Conservation (phyloP, 35 echinoderm and acorn worm genomes). For the Diadema setosum region DNA sequence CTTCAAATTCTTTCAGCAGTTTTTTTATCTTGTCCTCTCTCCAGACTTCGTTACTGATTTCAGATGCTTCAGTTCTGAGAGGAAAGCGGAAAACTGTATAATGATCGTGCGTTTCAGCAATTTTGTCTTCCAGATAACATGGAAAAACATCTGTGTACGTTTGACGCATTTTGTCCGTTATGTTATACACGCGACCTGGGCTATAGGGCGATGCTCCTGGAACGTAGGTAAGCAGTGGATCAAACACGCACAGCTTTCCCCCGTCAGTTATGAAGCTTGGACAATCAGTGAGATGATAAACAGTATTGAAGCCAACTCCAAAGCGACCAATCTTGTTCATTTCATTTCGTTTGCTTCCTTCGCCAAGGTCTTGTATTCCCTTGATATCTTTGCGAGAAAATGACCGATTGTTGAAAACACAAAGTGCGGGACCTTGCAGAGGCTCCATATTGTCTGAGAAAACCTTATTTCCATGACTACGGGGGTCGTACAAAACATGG, state of each 20-base stretch:
- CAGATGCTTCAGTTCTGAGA: neutral
- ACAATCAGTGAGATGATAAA: conserved; percentile 87
- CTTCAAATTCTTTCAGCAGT: conserved; percentile 36
- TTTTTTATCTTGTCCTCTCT: neutral
- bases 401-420: conserved; percentile 73
- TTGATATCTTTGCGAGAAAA: conserved; percentile 71
- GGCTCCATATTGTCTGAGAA: conserved; percentile 43
- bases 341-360: conserved; percentile 50
- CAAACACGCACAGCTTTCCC: conserved; percentile 64
- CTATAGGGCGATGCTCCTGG: conserved; percentile 6
- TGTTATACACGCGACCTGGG: conserved; percentile 56
- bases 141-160: conserved; percentile 13
- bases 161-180: too few species aligned
- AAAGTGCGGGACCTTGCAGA: conserved; percentile 73
- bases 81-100: conserved; percentile 63
- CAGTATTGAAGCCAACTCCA: conserved; percentile 90
- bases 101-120: neutral
- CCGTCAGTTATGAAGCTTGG: conserved; percentile 68
- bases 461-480: conserved; percentile 25
- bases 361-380: conserved; percentile 78
- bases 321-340: conserved; percentile 58
- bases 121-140: conserved; percentile 21
- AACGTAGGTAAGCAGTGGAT: conserved; percentile 60
- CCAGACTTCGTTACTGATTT: conserved; percentile 14
- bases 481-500: conserved; percentile 81